Evolutionary conservation across 2,888 invertebrate genomes (phyloP), one percentile per base, ranked within the genome.

Genomic region (Camponotus fellah): DNA sequence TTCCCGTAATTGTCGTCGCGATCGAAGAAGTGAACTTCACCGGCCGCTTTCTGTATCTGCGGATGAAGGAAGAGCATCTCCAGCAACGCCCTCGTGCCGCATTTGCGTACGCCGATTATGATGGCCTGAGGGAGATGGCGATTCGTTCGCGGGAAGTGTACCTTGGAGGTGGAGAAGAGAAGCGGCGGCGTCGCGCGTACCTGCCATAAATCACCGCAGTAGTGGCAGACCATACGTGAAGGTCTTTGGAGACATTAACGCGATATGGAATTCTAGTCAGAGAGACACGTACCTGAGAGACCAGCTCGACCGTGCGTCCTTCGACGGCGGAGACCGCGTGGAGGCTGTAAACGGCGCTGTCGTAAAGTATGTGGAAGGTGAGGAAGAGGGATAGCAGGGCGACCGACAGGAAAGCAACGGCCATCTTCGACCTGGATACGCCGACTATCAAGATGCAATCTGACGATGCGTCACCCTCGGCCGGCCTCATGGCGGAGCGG

Each of bases 11-110:
- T 99, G 92, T 98, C 98, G 93, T 98, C 98, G 77, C 98, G 96
- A 95, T 99, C 99, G 95, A 99, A 99, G 95, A 99, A 99, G 95
- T 99, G 99, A 53, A 99, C 98, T 95, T 99, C 99, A 34, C 98
- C 98, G 21, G 98, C 97, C 1, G 99, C 98, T 93, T 98, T 98
- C 94, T 98, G 98, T 82, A 99, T 97, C 95, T 97, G 97, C 17
- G 98, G 98, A 95, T 99, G 99, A 72, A 99, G 96, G 94, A 98
- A 98, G 75, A 99, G 96, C 97, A 99, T 99, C 95, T 99, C 99
- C 77, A 99, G 96, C 8, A 99, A 96, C 0, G 99, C 99, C 81
- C 99, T 96, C 0, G 99, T 99, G 32, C 99, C 99, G 93, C 99
- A 99, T 95, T 99, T 99, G 91, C 99, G 96, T 43, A 99, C 99